Conservation (phyloP, 2,113 vertebrate genomes). For the Microtus richardsoni region DNA sequence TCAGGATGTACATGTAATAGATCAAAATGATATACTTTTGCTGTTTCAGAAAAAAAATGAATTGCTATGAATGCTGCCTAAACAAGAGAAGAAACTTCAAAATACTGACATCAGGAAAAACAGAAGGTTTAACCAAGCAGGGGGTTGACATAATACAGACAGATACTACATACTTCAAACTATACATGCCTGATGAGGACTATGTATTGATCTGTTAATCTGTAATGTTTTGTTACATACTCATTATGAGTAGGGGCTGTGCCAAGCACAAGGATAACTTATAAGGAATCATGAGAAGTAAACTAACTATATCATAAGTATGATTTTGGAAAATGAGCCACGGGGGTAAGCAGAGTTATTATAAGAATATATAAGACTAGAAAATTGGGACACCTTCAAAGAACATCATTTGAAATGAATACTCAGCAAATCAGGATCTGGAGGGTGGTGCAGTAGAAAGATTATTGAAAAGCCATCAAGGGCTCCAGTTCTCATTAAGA, state of each 20-base stretch:
- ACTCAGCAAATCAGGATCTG: not conserved
- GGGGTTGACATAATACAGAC: not conserved
- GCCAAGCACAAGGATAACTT: not conserved
- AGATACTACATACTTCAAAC: not conserved
- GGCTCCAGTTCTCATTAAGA: not conserved
- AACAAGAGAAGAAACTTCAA: constrained; percentile 53
- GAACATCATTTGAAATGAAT: not conserved
- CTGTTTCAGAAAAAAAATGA: constrained; percentile 58
- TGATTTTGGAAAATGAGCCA: not conserved
- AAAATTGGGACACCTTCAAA: not conserved
- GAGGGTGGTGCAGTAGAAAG: not conserved
- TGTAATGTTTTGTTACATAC: not conserved
- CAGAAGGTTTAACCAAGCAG: not conserved
- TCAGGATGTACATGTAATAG: constrained; percentile 53
- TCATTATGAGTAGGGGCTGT: not conserved
- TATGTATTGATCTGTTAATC: constrained; percentile 9
- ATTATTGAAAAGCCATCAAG: not conserved
- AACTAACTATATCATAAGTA: not conserved
- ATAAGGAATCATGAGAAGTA: not conserved
- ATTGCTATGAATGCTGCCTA: constrained; percentile 10
- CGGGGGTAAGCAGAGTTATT: accelerated
- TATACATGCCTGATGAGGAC: not conserved
- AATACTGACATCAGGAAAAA: constrained; percentile 30
- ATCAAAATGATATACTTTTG: constrained; percentile 56
- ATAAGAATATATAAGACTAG: not conserved